These are phyloP conservation scores for Pyrochroa serraticornis DNA, from an alignment of 2,888 invertebrate genomes.

Conservation along the genomic window DNA sequence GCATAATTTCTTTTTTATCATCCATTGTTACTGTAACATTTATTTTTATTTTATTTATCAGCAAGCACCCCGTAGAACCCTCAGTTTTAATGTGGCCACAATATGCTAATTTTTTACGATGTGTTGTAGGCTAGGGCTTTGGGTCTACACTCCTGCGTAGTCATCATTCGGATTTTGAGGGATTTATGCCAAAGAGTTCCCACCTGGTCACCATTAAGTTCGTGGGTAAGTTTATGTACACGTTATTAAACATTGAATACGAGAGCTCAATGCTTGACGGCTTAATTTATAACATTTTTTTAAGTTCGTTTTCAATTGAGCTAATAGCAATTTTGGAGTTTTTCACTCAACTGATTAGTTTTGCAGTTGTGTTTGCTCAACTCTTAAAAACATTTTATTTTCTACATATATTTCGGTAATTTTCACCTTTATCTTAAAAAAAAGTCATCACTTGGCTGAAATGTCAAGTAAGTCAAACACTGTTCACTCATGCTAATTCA, in stretches of 20 bases:
- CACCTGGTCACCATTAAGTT: slow-evolving; percentile 91
- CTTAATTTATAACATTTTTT: background rate
- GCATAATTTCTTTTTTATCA: slow-evolving; percentile 14
- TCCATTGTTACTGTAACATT: slow-evolving; percentile 10
- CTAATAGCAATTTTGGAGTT: slow-evolving; percentile 13
- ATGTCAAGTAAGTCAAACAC: too few relatives aligned
- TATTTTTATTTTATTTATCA: slow-evolving; percentile 21
- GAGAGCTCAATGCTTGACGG: slow-evolving; percentile 29
- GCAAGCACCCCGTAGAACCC: slow-evolving; percentile 40
- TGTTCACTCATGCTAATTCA: too few relatives aligned
- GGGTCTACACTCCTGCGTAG: slow-evolving; percentile 93
- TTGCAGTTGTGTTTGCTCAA: slow-evolving; percentile 15
- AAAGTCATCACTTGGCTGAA: too few relatives aligned
- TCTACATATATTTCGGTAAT: background rate
- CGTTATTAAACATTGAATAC: background rate
- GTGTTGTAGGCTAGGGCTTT: slow-evolving; percentile 89
- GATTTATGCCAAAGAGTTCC: slow-evolving; percentile 94
- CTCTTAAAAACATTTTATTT: background rate
- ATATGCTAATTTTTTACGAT: slow-evolving; percentile 8
- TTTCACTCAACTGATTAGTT: slow-evolving; percentile 16
- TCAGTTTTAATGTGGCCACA: slow-evolving; percentile 15
- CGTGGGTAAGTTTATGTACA: slow-evolving; percentile 76
- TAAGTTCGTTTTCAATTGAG: slow-evolving; percentile 24
- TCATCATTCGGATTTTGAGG: slow-evolving; percentile 93
- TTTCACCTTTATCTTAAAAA: slow-evolving; percentile 4